phyloP scores from a whole-genome alignment of 2,113 vertebrate species.

The Salvelinus fontinalis region DNA sequence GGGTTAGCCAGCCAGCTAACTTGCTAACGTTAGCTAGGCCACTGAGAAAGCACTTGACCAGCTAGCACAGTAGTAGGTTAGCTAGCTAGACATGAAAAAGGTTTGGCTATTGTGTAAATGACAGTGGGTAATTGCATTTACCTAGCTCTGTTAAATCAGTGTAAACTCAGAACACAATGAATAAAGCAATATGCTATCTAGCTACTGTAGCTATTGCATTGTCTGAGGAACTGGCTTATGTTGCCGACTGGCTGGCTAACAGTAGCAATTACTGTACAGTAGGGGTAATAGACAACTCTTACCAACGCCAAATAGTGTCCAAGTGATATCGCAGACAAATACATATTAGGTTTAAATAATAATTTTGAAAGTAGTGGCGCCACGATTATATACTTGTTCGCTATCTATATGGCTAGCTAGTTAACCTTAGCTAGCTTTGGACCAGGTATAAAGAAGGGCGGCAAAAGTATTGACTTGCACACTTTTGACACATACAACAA shows the following conservation, averaged over 20 bases:
- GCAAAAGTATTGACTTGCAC: not conserved
- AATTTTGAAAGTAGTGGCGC: not conserved
- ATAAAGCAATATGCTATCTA: not conserved
- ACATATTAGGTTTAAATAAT: not conserved
- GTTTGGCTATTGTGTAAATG: too few relatives aligned
- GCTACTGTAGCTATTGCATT: not conserved
- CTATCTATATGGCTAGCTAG: not conserved
- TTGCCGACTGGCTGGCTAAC: conserved; percentile 18
- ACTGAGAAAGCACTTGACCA: too few relatives aligned
- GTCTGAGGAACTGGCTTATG: not conserved
- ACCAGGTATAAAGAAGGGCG: not conserved
- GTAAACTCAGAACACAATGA: too few relatives aligned
- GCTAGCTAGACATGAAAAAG: too few relatives aligned
- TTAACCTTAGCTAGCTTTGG: not conserved
- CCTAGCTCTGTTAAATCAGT: too few relatives aligned
- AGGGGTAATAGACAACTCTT: conserved; percentile 11
- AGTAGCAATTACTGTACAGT: conserved; percentile 33
- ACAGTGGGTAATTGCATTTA: too few relatives aligned
- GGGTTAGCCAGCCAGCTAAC: too few relatives aligned
- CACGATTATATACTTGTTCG: not conserved
- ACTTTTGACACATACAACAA: not conserved
- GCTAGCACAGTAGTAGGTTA: too few relatives aligned
- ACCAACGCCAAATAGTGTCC: conserved; percentile 36
- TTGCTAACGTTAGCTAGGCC: too few relatives aligned
- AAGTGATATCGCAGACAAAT: not conserved